Percentiles rank a stretch among this genome's conserved stretches.
These are phyloP conservation scores for Panthera leo DNA, from an alignment of 2,113 vertebrate species.

Conservation along the genomic window DNA sequence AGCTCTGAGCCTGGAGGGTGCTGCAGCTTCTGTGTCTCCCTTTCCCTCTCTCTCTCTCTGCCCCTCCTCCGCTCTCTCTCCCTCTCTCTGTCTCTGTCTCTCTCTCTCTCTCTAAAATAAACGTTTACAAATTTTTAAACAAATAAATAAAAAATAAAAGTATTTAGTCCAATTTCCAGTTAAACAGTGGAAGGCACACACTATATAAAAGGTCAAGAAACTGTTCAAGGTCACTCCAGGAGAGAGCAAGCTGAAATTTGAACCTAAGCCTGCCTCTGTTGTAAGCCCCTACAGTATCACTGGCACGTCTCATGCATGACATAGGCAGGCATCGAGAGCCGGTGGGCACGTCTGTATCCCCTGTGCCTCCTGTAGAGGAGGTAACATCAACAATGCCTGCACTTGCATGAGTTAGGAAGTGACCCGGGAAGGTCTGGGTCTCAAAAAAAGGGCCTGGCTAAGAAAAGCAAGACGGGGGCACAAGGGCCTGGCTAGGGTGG, in stretches of 20 bases:
- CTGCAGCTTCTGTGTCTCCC: no score
- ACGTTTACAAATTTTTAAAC: no score
- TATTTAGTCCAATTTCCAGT: background rate
- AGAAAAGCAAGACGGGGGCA: background rate
- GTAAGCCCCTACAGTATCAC: background rate
- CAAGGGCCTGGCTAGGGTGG: no score
- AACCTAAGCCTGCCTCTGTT: background rate
- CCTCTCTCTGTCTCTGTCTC: no score
- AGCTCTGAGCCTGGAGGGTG: no score
- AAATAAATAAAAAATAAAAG: background rate
- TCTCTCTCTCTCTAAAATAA: no score
- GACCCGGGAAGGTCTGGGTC: background rate
- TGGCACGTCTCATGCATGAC: background rate
- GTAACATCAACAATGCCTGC: rapidly evolving
- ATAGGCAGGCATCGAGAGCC: no score
- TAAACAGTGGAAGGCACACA: background rate
- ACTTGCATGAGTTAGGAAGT: background rate
- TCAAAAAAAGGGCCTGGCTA: background rate
- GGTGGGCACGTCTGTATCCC: no score
- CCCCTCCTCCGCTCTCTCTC: no score
- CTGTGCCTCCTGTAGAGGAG: background rate
- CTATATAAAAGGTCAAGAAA: background rate
- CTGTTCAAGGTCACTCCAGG: background rate
- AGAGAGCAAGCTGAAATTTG: background rate
- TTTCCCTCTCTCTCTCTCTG: no score